Evolutionary conservation across 2,888 invertebrate genomes (phyloP).

Genomic region (Megaustenia siamemsis): DNA sequence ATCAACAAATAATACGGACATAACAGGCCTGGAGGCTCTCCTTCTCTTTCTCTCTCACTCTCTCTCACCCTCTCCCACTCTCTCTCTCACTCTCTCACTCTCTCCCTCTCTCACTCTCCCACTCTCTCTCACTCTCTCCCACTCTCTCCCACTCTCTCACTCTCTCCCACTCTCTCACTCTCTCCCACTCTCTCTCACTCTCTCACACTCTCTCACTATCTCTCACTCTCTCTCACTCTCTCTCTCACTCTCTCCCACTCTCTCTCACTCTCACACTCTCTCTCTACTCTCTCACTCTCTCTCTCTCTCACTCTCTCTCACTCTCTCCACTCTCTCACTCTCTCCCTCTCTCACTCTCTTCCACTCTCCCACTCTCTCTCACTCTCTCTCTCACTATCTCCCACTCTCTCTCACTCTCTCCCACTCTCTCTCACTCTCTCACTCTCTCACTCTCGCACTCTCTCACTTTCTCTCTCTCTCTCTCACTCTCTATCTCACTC

Average conservation of each 20-base stretch:
- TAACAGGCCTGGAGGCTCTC: too few species aligned
- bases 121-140: too few species aligned
- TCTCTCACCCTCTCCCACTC: too few species aligned
- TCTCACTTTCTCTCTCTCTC: background rate
- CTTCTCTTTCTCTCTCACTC: too few species aligned
- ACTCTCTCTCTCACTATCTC: slow-evolving; percentile 14
- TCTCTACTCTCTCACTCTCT: background rate
- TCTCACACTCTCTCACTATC: too few species aligned
- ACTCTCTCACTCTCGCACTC: background rate
- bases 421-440: background rate
- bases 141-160: too few species aligned
- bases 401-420: background rate
- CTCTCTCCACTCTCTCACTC: background rate
- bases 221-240: background rate
- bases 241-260: background rate
- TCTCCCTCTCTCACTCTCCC: too few species aligned
- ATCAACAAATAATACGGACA: too few species aligned
- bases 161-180: too few species aligned
- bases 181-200: too few species aligned
- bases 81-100: too few species aligned
- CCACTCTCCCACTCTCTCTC: slow-evolving; percentile 15
- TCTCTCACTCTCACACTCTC: background rate
- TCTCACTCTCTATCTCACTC: background rate
- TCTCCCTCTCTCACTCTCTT: background rate
- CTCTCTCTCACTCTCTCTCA: background rate